Conservation (phyloP, 2,113 vertebrate species). For the Accipiter virgatus region DNA sequence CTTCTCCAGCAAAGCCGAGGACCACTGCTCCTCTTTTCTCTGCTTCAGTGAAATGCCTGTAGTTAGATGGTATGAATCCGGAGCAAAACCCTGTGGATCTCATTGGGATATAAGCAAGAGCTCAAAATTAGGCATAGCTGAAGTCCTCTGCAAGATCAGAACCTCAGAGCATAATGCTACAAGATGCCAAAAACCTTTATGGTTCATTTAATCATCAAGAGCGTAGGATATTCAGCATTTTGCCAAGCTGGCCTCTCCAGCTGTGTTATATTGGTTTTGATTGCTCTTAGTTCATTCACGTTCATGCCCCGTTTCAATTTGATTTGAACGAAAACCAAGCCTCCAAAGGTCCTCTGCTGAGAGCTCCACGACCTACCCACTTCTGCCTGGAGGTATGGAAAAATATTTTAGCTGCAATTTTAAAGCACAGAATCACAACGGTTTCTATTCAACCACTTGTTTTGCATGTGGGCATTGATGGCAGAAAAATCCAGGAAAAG, state of each 20-base stretch:
- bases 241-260: slow-evolving; percentile 44
- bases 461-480: neutral
- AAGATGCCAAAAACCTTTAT: slow-evolving; percentile 19
- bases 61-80: neutral
- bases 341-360: slow-evolving; percentile 6
- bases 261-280: slow-evolving; percentile 37
- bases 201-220: slow-evolving; percentile 46
- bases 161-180: neutral
- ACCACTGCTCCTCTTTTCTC: neutral
- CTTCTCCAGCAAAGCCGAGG: neutral
- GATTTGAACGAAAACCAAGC: slow-evolving; percentile 34
- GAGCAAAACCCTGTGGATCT: neutral
- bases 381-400: neutral
- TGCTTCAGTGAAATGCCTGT: neutral
- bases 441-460: neutral
- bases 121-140: slow-evolving; percentile 10
- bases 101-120: neutral
- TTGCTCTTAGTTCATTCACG: slow-evolving; percentile 3
- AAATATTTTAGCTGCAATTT: neutral
- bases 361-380: neutral
- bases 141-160: neutral
- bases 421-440: neutral
- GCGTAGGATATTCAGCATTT: neutral
- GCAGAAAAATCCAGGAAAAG: neutral
- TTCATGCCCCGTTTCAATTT: slow-evolving; percentile 12